phyloP scores from a whole-genome alignment of 2,113 vertebrate genomes.

The Leiothrix lutea region DNA sequence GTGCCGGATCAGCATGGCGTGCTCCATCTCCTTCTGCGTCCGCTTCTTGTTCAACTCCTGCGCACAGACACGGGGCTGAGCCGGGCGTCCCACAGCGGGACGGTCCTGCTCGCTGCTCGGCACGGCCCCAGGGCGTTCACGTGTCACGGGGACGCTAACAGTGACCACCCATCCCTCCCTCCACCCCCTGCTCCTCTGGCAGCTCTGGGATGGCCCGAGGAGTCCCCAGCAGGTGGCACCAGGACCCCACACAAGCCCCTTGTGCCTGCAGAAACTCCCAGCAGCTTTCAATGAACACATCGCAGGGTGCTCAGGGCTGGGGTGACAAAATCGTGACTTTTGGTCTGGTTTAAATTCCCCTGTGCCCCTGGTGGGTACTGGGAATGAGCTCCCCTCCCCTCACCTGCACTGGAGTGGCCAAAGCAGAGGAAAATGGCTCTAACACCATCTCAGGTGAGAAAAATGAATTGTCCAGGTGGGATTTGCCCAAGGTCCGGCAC shows the following conservation, averaged over 20 bases:
- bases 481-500: neutral
- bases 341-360: neutral
- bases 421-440: neutral
- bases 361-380: neutral
- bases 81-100: fast-evolving
- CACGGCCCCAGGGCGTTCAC: fast-evolving
- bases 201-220: neutral
- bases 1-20: conserved; percentile 96
- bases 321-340: fast-evolving
- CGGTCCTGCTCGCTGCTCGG: fast-evolving
- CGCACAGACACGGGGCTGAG: neutral
- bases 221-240: conserved; percentile 51
- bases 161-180: fast-evolving
- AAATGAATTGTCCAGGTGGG: neutral
- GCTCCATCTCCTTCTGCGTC: conserved; percentile 99
- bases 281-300: too few species aligned
- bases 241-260: neutral
- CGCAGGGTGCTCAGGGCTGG: neutral
- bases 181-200: neutral
- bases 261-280: neutral
- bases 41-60: conserved; percentile 97
- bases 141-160: fast-evolving
- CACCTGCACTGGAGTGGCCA: neutral
- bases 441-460: neutral
- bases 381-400: neutral